Evolutionary conservation across 2,113 vertebrate species (phyloP).

Genomic region (Gambusia holbrooki): DNA sequence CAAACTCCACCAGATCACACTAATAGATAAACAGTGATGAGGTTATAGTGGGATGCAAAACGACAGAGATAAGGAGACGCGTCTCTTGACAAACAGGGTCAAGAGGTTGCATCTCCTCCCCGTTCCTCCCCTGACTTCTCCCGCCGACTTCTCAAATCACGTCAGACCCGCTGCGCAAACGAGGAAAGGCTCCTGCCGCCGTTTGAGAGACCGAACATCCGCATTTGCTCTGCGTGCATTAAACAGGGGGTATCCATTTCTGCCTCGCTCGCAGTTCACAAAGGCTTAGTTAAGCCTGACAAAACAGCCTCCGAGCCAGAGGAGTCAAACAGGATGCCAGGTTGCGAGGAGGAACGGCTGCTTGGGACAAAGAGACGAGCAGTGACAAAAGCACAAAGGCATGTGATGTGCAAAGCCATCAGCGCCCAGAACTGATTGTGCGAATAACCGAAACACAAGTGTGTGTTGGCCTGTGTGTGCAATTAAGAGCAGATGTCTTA

Average conservation of each 20-base stretch:
- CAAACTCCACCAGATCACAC: constrained; percentile 22
- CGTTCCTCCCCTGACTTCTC: background rate
- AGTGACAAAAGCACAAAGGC: constrained; percentile 30
- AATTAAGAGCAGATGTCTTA: background rate
- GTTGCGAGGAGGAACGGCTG: background rate
- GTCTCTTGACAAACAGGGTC: constrained; percentile 35
- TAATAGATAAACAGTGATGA: background rate
- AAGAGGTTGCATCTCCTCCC: background rate
- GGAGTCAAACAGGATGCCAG: constrained; percentile 16
- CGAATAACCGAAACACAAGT: constrained; percentile 2
- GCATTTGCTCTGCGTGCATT: constrained; percentile 51
- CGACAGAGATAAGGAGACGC: constrained; percentile 2
- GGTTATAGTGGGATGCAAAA: constrained; percentile 34
- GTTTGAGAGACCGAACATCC: constrained; percentile 20
- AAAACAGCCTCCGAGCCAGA: constrained; percentile 29
- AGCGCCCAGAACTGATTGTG: constrained; percentile 14
- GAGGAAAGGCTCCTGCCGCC: constrained; percentile 48
- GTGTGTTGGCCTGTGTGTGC: background rate
- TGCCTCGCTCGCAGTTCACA: constrained; percentile 72
- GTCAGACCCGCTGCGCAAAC: constrained; percentile 55
- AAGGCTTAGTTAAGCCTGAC: constrained; percentile 57
- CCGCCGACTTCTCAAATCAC: constrained; percentile 12
- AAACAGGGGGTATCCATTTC: constrained; percentile 74
- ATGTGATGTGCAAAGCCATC: constrained; percentile 26
- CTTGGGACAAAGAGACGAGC: background rate